A percentile compares a stretch with the other conserved stretches of the same genome.
Conservation (phyloP, 92 coral and sea anemone species). For the Hydrozoanthus gracilis region DNA sequence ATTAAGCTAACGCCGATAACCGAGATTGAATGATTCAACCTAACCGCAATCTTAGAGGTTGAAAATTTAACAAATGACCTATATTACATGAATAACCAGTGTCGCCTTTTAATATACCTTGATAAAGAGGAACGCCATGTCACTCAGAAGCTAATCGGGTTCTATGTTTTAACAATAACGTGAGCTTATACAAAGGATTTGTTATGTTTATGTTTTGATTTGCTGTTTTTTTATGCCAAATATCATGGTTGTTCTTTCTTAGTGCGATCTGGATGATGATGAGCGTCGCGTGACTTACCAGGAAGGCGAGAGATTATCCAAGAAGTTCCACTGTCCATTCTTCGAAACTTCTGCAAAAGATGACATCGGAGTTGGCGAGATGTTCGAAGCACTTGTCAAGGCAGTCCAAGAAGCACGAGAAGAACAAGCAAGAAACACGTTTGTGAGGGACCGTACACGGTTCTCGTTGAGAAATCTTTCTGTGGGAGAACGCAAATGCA, state of each 20-base stretch:
- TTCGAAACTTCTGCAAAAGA: slow-evolving; percentile 88
- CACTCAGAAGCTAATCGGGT: too few species aligned
- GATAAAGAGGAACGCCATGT: too few species aligned
- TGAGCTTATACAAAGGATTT: too few species aligned
- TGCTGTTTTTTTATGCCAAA: too few species aligned
- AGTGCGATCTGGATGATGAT: slow-evolving; percentile 81
- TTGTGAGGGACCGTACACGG: slow-evolving; percentile 68
- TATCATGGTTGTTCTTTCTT: not conserved
- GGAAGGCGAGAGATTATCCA: slow-evolving; percentile 82
- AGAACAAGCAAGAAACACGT: slow-evolving; percentile 61
- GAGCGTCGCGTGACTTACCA: slow-evolving; percentile 76
- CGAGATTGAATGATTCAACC: too few species aligned
- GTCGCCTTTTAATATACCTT: too few species aligned
- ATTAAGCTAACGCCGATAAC: too few species aligned
- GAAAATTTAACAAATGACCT: too few species aligned
- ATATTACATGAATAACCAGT: too few species aligned
- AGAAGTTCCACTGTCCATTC: slow-evolving; percentile 71
- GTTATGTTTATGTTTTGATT: too few species aligned
- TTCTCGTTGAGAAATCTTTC: slow-evolving; percentile 76
- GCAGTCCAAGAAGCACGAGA: slow-evolving; percentile 66
- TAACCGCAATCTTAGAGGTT: too few species aligned
- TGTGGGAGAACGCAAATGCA: slow-evolving; percentile 76
- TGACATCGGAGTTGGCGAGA: slow-evolving; percentile 83
- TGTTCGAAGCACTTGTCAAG: slow-evolving; percentile 71
- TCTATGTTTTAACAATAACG: too few species aligned